Evolutionary conservation across 2,797 vertebrate genomes (phyloP), one percentile per base, ranked within the genome.

Genomic region (Halcyon smyrnensis): DNA sequence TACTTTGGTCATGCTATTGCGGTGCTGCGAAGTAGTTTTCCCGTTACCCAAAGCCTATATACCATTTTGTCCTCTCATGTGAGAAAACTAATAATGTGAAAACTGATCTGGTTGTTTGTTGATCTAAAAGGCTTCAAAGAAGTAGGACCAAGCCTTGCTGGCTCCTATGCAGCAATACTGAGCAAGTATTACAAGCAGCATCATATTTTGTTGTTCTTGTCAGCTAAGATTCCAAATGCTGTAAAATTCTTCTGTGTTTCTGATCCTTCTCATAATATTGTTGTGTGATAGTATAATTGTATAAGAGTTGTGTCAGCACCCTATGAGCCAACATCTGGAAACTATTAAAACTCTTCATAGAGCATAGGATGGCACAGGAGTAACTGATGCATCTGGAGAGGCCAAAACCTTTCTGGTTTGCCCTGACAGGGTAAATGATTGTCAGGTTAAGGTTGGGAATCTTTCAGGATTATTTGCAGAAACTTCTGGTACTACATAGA

Each of bases 1-100:
- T 1, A 2, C 20, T 68, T 82, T 14, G n/a, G 3, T 37, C 8
- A 10, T 18, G 5, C n/a, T 24, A 0, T 41, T 34, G 32, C 0
- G 1, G 32, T 54, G 45, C 78, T 85, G 53, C 39, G 16, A 37
- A 69, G 24, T 50, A 46, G 41, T 32, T 64, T 56, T 85, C 64
- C 45, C 36, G 13, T 76, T 73, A 32, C 23, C 9, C 6, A 19
- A 50, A 57, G 41, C 37, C 64, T 57, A 1, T 81, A 15, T 48
- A 48, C 4, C 8, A 39, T 85, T 63, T 64, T 67, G 25, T 36
- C 9, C 12, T 68, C 28, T 74, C 6, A 4, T 11, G 20, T 23
- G 36, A 59, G 50, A 51, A 36, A 84, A 46, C 12, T 46, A 67
- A 41, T 48, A 43, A 46, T 7, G 27, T 41, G 25, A 57, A 56